Conservation (phyloP, 2,888 invertebrate genomes). For the Lepidocyrtinus sp. region DNA sequence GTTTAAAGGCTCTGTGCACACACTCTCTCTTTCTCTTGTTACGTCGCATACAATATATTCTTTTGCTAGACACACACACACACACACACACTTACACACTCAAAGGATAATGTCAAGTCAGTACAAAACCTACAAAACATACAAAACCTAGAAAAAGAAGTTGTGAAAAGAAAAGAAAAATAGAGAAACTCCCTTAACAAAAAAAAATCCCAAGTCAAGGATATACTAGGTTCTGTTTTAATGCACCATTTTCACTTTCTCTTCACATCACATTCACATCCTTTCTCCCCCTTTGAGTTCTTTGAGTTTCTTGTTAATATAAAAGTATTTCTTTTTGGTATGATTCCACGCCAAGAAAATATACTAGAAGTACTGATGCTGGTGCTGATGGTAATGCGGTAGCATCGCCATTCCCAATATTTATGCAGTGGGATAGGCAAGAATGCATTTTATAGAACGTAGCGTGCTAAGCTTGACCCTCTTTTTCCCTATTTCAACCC, state of each 20-base stretch:
- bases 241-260: constrained; percentile 34
- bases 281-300: constrained; percentile 7
- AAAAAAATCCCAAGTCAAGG: background rate
- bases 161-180: constrained; percentile 18
- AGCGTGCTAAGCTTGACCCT: constrained; percentile 35
- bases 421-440: constrained; percentile 15
- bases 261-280: constrained; percentile 12
- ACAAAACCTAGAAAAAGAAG: background rate
- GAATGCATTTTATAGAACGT: background rate
- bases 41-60: constrained; percentile 1
- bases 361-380: constrained; percentile 15
- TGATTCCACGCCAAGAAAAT: background rate
- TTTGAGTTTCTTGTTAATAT: too few species aligned
- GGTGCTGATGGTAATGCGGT: constrained; percentile 1
- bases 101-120: constrained; percentile 57
- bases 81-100: constrained; percentile 17
- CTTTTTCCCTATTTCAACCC: constrained; percentile 47
- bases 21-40: constrained; percentile 24
- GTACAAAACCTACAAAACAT: constrained; percentile 22
- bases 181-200: background rate
- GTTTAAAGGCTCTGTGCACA: constrained; percentile 4
- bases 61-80: constrained; percentile 20
- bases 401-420: constrained; percentile 2
- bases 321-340: background rate
- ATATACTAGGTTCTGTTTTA: constrained; percentile 10